Evolutionary conservation across 1,140 invertebrate species (phyloP).

Genomic region (Aphaenogaster ashmeadi): DNA sequence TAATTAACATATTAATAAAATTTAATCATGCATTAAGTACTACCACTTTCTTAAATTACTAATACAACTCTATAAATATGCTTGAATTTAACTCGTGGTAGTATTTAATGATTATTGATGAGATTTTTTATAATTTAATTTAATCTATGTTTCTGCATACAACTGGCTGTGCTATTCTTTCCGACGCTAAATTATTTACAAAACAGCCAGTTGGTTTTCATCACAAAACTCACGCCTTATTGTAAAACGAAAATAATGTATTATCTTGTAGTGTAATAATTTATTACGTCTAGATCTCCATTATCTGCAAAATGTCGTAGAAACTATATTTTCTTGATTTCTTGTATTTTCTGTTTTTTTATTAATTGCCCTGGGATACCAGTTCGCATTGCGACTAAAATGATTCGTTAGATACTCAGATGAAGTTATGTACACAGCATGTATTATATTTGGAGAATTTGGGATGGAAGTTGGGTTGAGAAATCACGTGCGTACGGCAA

Average conservation of each 20-base stretch:
- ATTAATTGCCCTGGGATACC: not conserved
- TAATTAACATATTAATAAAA: slow-evolving; percentile 24
- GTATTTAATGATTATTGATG: slow-evolving; percentile 28
- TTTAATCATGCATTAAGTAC: slow-evolving; percentile 10
- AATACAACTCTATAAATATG: slow-evolving; percentile 20
- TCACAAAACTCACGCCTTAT: not conserved
- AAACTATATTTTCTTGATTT: slow-evolving; percentile 3
- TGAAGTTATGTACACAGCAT: slow-evolving; percentile 39
- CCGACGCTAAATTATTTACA: not conserved
- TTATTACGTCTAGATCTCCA: slow-evolving; percentile 10
- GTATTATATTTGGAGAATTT: slow-evolving; percentile 53
- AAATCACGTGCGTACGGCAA: slow-evolving; percentile 42
- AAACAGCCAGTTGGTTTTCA: not conserved
- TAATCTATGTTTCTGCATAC: not conserved
- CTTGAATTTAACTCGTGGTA: slow-evolving; percentile 27
- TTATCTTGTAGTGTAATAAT: slow-evolving; percentile 36
- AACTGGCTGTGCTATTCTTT: not conserved
- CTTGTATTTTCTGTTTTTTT: slow-evolving; percentile 32
- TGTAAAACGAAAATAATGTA: not conserved
- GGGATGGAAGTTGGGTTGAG: slow-evolving; percentile 45
- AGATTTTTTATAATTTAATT: not conserved
- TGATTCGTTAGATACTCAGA: slow-evolving; percentile 39
- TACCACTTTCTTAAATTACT: slow-evolving; percentile 31
- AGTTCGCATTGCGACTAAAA: slow-evolving; percentile 15
- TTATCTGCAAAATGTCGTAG: slow-evolving; percentile 18